Conservation (phyloP, 2,113 vertebrate species). For the Phrynosoma platyrhinos region DNA sequence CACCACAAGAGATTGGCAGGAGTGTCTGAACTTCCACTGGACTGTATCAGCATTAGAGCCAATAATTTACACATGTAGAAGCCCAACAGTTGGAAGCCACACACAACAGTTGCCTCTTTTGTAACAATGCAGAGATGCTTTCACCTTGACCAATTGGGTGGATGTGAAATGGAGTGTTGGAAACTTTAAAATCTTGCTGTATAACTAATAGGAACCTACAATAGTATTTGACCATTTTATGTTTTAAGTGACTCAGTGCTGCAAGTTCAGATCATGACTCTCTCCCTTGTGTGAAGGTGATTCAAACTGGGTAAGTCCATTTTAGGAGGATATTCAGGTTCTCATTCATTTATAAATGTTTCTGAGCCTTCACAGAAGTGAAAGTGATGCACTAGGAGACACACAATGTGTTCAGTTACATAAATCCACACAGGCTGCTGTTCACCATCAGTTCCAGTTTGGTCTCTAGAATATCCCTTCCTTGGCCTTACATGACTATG, state of each 20-base stretch:
- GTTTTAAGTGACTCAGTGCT: constrained; percentile 1
- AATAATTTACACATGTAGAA: neutral
- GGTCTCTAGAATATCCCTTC: constrained; percentile 42
- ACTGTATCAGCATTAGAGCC: neutral
- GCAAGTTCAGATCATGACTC: constrained; percentile 26
- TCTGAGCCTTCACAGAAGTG: neutral
- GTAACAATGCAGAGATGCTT: neutral
- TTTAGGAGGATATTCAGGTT: constrained; percentile 33
- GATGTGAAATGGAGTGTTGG: neutral
- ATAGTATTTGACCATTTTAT: neutral
- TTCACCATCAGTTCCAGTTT: constrained; percentile 36
- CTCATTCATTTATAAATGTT: constrained; percentile 48
- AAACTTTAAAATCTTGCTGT: neutral
- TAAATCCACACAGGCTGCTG: neutral
- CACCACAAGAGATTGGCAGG: neutral
- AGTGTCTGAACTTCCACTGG: neutral
- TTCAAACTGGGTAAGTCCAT: constrained; percentile 11
- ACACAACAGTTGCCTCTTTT: neutral
- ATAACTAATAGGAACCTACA: neutral
- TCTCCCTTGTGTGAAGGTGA: neutral
- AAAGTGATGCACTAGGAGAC: neutral
- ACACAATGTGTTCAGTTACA: neutral
- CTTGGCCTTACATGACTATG: constrained; percentile 32
- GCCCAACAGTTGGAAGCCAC: neutral
- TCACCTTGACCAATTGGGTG: neutral